Base-by-base conservation (phyloP, 1,140 invertebrate genomes). In the Tetraneura akinire region DNA sequence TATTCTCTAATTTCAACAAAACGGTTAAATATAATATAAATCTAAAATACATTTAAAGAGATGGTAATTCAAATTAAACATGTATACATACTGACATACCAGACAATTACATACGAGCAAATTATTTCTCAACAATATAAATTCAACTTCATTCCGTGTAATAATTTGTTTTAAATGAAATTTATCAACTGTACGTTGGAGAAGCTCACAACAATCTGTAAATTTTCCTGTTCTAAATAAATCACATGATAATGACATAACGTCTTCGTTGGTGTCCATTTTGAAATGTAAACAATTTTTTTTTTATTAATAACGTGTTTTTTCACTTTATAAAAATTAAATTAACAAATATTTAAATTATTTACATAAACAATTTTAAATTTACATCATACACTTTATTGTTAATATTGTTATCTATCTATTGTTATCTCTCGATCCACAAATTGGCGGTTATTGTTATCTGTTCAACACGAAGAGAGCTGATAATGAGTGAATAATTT, bases 71-170 rank as follows among this genome's bases (percentile, higher is more conserved):
- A n/a, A n/a, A n/a, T n/a, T n/a, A n/a, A n/a, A n/a, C n/a, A n/a
- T n/a, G n/a, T n/a, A n/a, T n/a, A n/a, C n/a, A n/a, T n/a, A n/a
- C n/a, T n/a, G 47, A 78, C 37, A 18, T 78, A 78, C 74, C 55
- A 78, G 37, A 51, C 55, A 78, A 45, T 78, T 60, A 16, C 55
- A 78, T 16, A 78, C 21, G 23, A 78, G 55, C 26, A 78, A 62
- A 78, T 78, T 78, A 21, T 78, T 78, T 60, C 37, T 47, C 23
- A 78, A 42, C 23, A 45, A 45, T 8, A 78, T 45, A 10, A 62
- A 60, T 26, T 37, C 55, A 26, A 78, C 26, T 62, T 78, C 74
- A 5, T 78, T 37, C 10, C 9, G 6, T 23, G 21, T 6, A 23
- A 6, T 26, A n/a, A 78, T 42, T 26, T 62, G 21, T 55, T 76